Evolutionary conservation across 2,888 invertebrate genomes (phyloP).

Genomic region (Adelognathus sp.): DNA sequence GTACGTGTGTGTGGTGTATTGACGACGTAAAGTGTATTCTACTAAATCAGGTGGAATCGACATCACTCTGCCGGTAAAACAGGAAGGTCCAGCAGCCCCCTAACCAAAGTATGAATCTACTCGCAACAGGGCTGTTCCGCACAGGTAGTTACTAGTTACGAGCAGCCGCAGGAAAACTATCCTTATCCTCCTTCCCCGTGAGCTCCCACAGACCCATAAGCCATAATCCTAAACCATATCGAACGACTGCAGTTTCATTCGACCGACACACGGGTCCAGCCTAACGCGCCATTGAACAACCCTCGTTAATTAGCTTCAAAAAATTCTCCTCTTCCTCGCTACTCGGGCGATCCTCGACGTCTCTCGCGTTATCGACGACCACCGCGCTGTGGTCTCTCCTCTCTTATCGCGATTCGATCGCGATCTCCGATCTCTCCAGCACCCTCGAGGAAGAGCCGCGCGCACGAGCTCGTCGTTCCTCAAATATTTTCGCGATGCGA

Average conservation of each 20-base stretch:
- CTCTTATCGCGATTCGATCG: slow-evolving; percentile 39
- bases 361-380: slow-evolving; percentile 15
- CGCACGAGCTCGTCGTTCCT: slow-evolving; percentile 30
- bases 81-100: too few relatives aligned
- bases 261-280: neutral
- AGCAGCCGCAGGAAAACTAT: slow-evolving; percentile 38
- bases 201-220: neutral
- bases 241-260: slow-evolving; percentile 26
- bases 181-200: neutral
- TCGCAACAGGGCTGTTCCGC: slow-evolving; percentile 1
- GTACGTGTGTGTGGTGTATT: too few relatives aligned
- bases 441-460: neutral
- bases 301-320: slow-evolving; percentile 68
- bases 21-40: too few relatives aligned
- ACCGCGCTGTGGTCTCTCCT: slow-evolving; percentile 23
- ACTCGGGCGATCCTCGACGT: slow-evolving; percentile 53
- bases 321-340: slow-evolving; percentile 60
- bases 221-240: slow-evolving; percentile 43
- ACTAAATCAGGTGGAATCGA: too few relatives aligned
- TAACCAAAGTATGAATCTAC: neutral
- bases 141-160: slow-evolving; percentile 23
- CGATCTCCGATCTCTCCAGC: slow-evolving; percentile 34
- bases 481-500: slow-evolving; percentile 23
- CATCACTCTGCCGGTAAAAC: too few relatives aligned
- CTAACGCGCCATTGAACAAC: neutral